Percentiles rank a stretch among this genome's conserved stretches.
These are phyloP conservation scores for Ichneumon xanthorius DNA, from an alignment of 2,888 invertebrate genomes.

Conservation along the genomic window DNA sequence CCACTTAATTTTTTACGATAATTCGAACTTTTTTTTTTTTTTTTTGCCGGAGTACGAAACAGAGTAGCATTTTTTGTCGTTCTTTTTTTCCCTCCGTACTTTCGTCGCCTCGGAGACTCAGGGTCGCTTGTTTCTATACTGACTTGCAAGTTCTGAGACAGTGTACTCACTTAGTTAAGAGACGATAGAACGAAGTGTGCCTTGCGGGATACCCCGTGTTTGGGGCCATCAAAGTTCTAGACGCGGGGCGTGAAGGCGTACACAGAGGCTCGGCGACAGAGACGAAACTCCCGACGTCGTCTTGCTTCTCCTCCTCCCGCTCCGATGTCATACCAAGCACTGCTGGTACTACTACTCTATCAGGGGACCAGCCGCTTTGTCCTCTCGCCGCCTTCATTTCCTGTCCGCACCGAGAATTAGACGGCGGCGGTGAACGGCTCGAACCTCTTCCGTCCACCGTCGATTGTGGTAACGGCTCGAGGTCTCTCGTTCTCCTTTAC, in stretches of 20 bases:
- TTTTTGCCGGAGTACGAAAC: too few relatives aligned
- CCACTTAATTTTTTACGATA: neutral
- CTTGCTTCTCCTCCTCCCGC: neutral
- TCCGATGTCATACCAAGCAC: neutral
- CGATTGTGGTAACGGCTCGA: conserved; percentile 1
- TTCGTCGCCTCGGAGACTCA: neutral
- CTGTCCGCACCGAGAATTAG: conserved; percentile 68
- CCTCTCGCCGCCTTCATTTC: conserved; percentile 68
- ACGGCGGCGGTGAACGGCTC: conserved; percentile 54
- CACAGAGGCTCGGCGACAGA: neutral
- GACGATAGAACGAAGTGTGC: conserved; percentile 13
- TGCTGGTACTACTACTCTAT: conserved; percentile 6
- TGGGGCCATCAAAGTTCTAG: conserved; percentile 10
- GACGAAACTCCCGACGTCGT: conserved; percentile 2
- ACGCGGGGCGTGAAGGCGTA: conserved; percentile 2
- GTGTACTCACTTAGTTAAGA: conserved; percentile 2
- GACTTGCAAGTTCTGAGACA: neutral
- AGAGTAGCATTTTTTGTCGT: neutral
- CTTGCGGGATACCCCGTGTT: conserved; percentile 8
- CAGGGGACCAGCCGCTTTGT: conserved; percentile 59
- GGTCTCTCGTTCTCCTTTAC: conserved; percentile 31
- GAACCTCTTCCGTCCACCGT: conserved; percentile 37
- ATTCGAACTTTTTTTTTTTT: neutral
- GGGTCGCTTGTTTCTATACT: neutral
- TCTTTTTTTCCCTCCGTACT: neutral